phyloP scores from a whole-genome alignment of 2,797 vertebrate genomes.

The Enoplosus armatus region DNA sequence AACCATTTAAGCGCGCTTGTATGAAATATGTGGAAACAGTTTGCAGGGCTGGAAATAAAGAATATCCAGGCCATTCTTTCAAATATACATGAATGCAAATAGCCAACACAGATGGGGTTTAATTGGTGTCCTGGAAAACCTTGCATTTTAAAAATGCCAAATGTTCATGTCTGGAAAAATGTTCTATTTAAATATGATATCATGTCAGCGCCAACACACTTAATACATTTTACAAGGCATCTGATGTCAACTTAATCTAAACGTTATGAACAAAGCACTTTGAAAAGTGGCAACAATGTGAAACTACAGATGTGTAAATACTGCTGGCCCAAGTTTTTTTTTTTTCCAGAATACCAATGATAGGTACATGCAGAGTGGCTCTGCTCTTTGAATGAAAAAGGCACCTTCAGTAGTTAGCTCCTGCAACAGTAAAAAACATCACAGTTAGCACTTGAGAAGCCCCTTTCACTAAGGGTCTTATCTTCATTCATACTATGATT shows the following conservation, averaged over 20 bases:
- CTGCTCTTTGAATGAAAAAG: constrained; percentile 71
- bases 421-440: constrained; percentile 42
- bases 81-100: constrained; percentile 28
- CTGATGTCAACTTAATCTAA: constrained; percentile 32
- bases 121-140: constrained; percentile 30
- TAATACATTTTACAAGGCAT: constrained; percentile 51
- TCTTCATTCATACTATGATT: constrained; percentile 25
- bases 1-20: constrained; percentile 41
- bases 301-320: constrained; percentile 60
- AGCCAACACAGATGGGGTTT: constrained; percentile 13
- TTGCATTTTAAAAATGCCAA: constrained; percentile 29
- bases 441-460: constrained; percentile 59
- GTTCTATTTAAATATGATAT: constrained; percentile 9
- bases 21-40: constrained; percentile 37
- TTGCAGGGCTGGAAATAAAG: constrained; percentile 38
- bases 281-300: constrained; percentile 68
- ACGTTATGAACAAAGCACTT: constrained; percentile 57
- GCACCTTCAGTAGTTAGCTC: constrained; percentile 77
- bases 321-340: constrained; percentile 35
- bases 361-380: constrained; percentile 36
- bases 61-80: constrained; percentile 26
- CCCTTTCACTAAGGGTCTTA: constrained; percentile 12
- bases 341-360: constrained; percentile 36
- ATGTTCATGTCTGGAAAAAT: constrained; percentile 26
- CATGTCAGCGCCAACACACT: constrained; percentile 14